A percentile compares a stretch with the other conserved stretches of the same genome.
Conservation (phyloP, 2,113 vertebrate genomes). For the Gopherus evgoodei region DNA sequence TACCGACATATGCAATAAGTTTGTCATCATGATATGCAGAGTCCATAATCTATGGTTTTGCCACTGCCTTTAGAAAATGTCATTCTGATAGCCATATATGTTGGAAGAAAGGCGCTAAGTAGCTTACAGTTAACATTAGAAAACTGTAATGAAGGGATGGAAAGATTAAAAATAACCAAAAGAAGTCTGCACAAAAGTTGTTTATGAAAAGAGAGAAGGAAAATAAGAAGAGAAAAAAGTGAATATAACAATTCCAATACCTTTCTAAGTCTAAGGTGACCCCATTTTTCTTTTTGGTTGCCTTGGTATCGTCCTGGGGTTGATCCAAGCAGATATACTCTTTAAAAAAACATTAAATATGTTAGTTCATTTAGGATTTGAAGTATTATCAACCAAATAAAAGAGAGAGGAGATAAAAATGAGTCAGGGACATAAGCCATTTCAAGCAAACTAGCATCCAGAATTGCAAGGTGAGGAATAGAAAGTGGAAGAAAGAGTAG, state of each 20-base stretch:
- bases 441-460: background rate
- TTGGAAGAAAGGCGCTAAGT: background rate
- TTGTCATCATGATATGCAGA: background rate
- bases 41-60: background rate
- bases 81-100: background rate
- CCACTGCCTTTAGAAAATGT: background rate
- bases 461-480: background rate
- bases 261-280: conserved; percentile 94
- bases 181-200: background rate
- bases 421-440: background rate
- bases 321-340: conserved; percentile 93
- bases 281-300: conserved; percentile 93
- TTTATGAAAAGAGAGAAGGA: background rate
- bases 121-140: background rate
- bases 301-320: conserved; percentile 93
- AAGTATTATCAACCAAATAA: background rate
- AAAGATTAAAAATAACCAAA: background rate
- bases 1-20: background rate
- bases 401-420: background rate
- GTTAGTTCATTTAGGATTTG: background rate
- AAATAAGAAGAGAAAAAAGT: background rate
- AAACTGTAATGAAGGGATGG: background rate
- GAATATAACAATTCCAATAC: conserved; percentile 73
- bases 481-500: background rate
- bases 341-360: conserved; percentile 52